Evolutionary conservation across 2,888 invertebrate species (phyloP).

Genomic region (Desoria tigrina): DNA sequence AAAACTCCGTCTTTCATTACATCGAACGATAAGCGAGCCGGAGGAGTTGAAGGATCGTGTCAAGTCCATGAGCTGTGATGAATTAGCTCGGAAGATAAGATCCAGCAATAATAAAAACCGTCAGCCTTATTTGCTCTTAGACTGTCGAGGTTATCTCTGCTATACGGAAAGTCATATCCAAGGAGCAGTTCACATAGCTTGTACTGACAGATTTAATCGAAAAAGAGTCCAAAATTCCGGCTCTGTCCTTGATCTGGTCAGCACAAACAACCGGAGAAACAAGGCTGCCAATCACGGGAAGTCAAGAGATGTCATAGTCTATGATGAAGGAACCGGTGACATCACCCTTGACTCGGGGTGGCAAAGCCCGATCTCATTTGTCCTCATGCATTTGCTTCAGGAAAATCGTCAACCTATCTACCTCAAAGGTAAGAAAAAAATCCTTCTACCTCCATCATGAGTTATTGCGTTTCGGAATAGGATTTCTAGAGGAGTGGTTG

Average conservation of each 20-base stretch:
- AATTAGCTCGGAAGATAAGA: conserved; percentile 59
- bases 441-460: not conserved
- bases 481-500: too few species aligned
- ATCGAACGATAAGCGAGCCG: conserved; percentile 31
- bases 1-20: conserved; percentile 48
- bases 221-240: conserved; percentile 68
- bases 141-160: conserved; percentile 70
- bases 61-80: conserved; percentile 61
- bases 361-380: conserved; percentile 66
- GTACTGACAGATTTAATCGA: conserved; percentile 69
- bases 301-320: conserved; percentile 65
- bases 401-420: conserved; percentile 68
- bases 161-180: conserved; percentile 70
- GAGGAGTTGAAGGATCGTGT: conserved; percentile 55
- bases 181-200: conserved; percentile 71
- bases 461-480: too few species aligned
- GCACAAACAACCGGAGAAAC: conserved; percentile 60
- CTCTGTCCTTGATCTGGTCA: conserved; percentile 68
- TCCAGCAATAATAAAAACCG: conserved; percentile 44
- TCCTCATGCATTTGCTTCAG: conserved; percentile 67
- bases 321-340: conserved; percentile 69
- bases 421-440: conserved; percentile 65
- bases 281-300: conserved; percentile 16
- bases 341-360: conserved; percentile 61
- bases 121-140: conserved; percentile 57